Conservation (phyloP, 2,113 vertebrate species). For the Odontesthes bonariensis region DNA sequence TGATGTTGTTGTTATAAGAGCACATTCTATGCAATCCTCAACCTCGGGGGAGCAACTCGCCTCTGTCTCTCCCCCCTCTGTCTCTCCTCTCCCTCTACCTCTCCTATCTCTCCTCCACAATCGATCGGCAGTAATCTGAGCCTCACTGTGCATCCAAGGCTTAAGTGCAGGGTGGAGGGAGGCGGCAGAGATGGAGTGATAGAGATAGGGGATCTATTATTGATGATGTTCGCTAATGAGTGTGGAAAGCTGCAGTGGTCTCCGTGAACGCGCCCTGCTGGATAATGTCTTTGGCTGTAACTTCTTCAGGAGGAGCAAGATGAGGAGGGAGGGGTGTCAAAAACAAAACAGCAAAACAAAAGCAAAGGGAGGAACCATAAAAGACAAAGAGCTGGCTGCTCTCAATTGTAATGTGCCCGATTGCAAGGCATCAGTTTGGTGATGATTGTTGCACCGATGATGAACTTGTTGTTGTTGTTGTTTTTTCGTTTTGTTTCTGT, state of each 20-base stretch:
- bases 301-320: conserved; percentile 16
- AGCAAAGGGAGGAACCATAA: conserved; percentile 15
- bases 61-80: neutral
- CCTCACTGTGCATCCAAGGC: conserved; percentile 57
- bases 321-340: neutral
- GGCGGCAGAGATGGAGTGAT: conserved; percentile 73
- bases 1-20: conserved; percentile 67
- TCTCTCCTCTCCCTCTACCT: conserved; percentile 20
- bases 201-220: conserved; percentile 82
- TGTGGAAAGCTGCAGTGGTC: conserved; percentile 75
- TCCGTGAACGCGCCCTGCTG: conserved; percentile 50
- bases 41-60: conserved; percentile 38
- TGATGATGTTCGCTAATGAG: conserved; percentile 85
- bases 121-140: conserved; percentile 83
- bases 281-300: conserved; percentile 63
- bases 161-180: conserved; percentile 78
- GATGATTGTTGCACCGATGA: conserved; percentile 1
- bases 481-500: neutral
- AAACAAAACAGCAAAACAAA: conserved; percentile 63
- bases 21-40: conserved; percentile 22
- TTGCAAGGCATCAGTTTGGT: neutral
- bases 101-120: conserved; percentile 62
- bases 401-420: neutral
- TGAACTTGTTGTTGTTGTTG: conserved; percentile 12
- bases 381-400: neutral